Percentiles rank a stretch among this genome's conserved stretches.
Evolutionary conservation across 2,888 invertebrate genomes (phyloP).

Genomic region (Lymantria dispar): DNA sequence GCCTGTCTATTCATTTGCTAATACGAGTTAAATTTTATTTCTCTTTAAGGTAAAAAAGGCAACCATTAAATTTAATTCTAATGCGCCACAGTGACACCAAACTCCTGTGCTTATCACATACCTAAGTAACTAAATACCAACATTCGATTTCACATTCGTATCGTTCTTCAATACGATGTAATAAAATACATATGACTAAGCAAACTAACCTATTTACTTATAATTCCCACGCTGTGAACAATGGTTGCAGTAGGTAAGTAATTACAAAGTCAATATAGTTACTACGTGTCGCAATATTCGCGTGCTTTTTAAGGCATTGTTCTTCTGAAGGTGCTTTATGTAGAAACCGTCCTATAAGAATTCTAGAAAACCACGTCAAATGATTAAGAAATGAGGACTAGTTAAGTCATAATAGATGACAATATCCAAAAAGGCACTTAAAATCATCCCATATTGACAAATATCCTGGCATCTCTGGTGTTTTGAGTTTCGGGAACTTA

Average conservation of each 20-base stretch:
- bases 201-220: not conserved
- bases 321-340: not conserved
- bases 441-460: no score
- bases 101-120: not conserved
- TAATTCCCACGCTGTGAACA: slow-evolving; percentile 1
- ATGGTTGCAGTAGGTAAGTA: not conserved
- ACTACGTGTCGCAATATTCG: not conserved
- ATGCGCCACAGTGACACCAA: not conserved
- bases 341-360: not conserved
- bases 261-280: not conserved
- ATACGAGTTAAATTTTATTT: not conserved
- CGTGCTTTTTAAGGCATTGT: not conserved
- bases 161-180: not conserved
- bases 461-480: no score
- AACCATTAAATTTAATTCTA: not conserved
- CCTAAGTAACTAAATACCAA: not conserved
- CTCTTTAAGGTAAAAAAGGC: not conserved
- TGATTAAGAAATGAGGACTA: no score
- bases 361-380: no score
- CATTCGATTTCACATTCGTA: not conserved
- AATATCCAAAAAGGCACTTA: no score
- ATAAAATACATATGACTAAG: not conserved
- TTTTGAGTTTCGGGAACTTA: no score
- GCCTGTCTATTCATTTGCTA: not conserved
- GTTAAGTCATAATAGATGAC: no score